Percentiles rank a stretch among this genome's conserved stretches.
Conservation (phyloP, 2,888 invertebrate genomes). For the Tenthredo scrophulariae region DNA sequence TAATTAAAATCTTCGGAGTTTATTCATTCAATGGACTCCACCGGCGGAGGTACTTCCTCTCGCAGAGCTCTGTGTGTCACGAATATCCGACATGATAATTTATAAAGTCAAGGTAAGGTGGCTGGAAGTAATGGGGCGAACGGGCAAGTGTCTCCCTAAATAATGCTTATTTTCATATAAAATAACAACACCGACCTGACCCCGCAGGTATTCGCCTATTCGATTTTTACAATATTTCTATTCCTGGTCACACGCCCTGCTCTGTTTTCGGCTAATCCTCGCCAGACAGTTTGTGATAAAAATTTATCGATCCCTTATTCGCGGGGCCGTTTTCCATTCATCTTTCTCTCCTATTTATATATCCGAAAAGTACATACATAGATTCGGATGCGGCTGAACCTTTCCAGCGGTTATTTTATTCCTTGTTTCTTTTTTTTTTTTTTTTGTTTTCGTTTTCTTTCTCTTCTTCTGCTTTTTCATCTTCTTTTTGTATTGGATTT, state of each 20-base stretch:
- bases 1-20: conserved; percentile 37
- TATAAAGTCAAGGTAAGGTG: conserved; percentile 7
- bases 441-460: background rate
- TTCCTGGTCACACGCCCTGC: conserved; percentile 29
- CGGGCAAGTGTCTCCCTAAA: background rate
- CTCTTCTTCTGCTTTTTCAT: background rate
- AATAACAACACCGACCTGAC: background rate
- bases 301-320: conserved; percentile 39
- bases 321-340: conserved; percentile 26
- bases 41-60: conserved; percentile 11
- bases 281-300: conserved; percentile 40
- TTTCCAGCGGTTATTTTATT: conserved; percentile 3
- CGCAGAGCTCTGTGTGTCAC: conserved; percentile 1
- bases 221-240: background rate
- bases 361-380: conserved; percentile 50
- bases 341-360: conserved; percentile 39
- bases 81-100: conserved; percentile 26
- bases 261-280: conserved; percentile 21
- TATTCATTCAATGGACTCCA: conserved; percentile 37
- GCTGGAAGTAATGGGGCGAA: background rate
- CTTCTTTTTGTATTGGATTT: conserved; percentile 28
- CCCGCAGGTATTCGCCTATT: background rate
- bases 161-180: conserved; percentile 13
- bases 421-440: background rate
- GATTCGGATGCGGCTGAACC: conserved; percentile 25